Evolutionary conservation across 2,888 invertebrate species (phyloP), one percentile per base, ranked within the genome.

Genomic region (Plutella xylostella): DNA sequence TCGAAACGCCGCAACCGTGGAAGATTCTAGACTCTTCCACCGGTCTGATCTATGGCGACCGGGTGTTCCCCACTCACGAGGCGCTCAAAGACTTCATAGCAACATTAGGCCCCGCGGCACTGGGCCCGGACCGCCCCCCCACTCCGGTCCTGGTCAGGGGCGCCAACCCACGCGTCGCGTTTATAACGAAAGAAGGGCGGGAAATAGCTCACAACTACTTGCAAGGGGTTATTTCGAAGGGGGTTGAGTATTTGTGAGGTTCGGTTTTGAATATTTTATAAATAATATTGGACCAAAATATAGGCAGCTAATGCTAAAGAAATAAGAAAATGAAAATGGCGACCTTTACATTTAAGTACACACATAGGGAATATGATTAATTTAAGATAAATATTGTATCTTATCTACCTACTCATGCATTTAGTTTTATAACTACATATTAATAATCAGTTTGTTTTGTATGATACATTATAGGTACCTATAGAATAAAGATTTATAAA

Each of bases 1-100:
- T 83, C 63, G 71, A 72, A 43, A 80, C 77, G 0, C 39, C 62
- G 0, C 46, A 55, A 1, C 55, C 68, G 0, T 83, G 83, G 83
- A 46, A 51, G 33, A 45, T 57, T 0, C 11, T 65, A 0, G 54
- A 62, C 28, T 51, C 65, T 0, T 63, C 56, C 2, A 61, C 62
- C 1, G 45, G 51, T 11, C 22, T 52, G 4, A 45, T 71, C 12
- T 82, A 82, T 60, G 82, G 71, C 0, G 64, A 63, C 46, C 57
- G 54, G n/a, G 51, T 50, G 1, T 80, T 79, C 63, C n/a, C 53
- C 0, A 55, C 56, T 0, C 66, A 78, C 14, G 67, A 60, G 2
- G 63, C 56, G 2, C 55, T 79, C n/a, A 53, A 58, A 5, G 52
- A 47, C 1, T 51, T 72, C 59, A 31, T 74, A 2, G 30, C 34